Evolutionary conservation across 2,113 vertebrate genomes (phyloP).

Genomic region (Oncorhynchus kisutch): DNA sequence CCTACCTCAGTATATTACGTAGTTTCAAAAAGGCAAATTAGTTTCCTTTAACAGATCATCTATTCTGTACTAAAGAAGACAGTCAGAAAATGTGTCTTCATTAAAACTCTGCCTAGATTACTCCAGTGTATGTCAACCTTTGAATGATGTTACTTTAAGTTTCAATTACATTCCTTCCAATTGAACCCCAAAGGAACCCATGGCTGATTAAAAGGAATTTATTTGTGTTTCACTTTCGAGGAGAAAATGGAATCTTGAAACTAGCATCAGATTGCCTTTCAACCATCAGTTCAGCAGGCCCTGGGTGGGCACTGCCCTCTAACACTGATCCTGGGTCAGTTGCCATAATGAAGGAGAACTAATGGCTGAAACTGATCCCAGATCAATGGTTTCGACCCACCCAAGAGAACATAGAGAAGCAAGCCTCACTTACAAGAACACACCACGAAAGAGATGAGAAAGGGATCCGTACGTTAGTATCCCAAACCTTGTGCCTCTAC

Average conservation of each 20-base stretch:
- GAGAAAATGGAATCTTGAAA: slow-evolving; percentile 38
- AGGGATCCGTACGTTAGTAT: background rate
- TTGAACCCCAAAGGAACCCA: slow-evolving; percentile 26
- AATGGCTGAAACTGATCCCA: slow-evolving; percentile 5
- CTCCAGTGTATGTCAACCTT: slow-evolving; percentile 26
- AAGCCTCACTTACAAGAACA: background rate
- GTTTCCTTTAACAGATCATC: background rate
- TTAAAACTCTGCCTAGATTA: slow-evolving; percentile 31
- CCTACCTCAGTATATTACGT: too few relatives aligned
- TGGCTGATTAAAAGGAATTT: slow-evolving; percentile 64
- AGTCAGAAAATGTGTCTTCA: slow-evolving; percentile 26
- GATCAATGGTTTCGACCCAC: too few relatives aligned
- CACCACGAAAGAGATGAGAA: too few relatives aligned
- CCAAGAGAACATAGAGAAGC: background rate
- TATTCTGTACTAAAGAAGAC: background rate
- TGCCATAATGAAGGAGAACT: slow-evolving; percentile 19
- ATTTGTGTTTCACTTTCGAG: slow-evolving; percentile 58
- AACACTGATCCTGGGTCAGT: too few relatives aligned
- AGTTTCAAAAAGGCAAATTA: background rate
- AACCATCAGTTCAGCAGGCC: slow-evolving; percentile 56
- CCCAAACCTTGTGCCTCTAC: slow-evolving; percentile 5
- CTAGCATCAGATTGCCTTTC: slow-evolving; percentile 22
- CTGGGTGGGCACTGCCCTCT: too few relatives aligned
- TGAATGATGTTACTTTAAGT: too few relatives aligned
- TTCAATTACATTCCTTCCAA: too few relatives aligned